These are phyloP conservation scores for Drosophila aldrichi DNA, from an alignment of 2,888 invertebrate genomes.

Conservation along the genomic window DNA sequence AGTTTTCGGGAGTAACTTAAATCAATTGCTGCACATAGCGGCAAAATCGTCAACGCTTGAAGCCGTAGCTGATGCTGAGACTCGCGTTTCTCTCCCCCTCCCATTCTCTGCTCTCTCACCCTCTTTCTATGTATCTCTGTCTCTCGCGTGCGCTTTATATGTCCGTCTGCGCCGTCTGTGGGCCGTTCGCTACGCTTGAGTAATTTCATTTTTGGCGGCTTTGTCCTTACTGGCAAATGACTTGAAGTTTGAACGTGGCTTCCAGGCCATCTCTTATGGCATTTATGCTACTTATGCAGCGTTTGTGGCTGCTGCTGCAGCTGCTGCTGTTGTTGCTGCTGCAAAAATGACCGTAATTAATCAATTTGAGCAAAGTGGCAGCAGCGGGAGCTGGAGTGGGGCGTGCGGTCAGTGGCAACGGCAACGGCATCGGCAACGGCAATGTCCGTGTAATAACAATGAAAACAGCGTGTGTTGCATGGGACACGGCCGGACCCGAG, in stretches of 20 bases:
- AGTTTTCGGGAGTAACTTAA: conserved; percentile 73
- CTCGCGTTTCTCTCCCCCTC: neutral
- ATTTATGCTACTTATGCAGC: conserved; percentile 76
- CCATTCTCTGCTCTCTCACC: neutral
- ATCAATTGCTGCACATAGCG: conserved; percentile 74
- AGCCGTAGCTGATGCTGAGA: conserved; percentile 30
- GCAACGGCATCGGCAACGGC: conserved; percentile 75
- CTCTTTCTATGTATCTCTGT: neutral
- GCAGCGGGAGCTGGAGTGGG: conserved; percentile 41
- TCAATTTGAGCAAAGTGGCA: conserved; percentile 79
- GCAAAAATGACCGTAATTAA: conserved; percentile 78
- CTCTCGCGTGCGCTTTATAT: neutral
- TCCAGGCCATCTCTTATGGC: conserved; percentile 67
- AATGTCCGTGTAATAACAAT: conserved; percentile 78
- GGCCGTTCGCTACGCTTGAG: conserved; percentile 69
- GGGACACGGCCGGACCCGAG: conserved; percentile 14
- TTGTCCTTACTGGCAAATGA: conserved; percentile 78
- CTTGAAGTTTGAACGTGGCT: conserved; percentile 56
- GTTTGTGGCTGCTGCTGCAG: conserved; percentile 32
- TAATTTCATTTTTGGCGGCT: conserved; percentile 75
- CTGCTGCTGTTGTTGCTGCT: conserved; percentile 17
- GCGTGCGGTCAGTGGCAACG: conserved; percentile 36
- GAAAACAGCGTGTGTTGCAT: conserved; percentile 73
- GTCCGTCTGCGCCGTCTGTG: conserved; percentile 23
- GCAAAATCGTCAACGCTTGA: conserved; percentile 52